Percentiles rank a stretch among this genome's conserved stretches.
Conservation (phyloP, 2,113 vertebrate genomes). For the Cottus gobio region DNA sequence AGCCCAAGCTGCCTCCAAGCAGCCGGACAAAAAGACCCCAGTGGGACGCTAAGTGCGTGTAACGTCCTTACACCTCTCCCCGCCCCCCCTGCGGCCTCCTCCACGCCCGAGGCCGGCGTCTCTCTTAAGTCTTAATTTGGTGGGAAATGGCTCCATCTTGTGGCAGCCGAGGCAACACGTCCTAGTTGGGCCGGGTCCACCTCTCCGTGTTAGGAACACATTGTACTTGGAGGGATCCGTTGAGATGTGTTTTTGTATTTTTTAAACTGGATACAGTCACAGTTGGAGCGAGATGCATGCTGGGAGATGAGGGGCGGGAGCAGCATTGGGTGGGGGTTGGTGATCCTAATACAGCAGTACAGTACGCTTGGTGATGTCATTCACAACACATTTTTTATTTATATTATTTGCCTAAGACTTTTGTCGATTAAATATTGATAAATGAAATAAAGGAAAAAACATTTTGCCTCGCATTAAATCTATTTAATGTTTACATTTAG, state of each 20-base stretch:
- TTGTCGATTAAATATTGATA: background rate
- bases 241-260: slow-evolving; percentile 39
- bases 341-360: slow-evolving; percentile 17
- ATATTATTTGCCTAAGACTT: background rate
- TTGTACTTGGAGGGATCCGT: slow-evolving; percentile 60
- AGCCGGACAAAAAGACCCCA: slow-evolving; percentile 73
- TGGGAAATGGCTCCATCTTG: slow-evolving; percentile 66
- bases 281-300: slow-evolving; percentile 48
- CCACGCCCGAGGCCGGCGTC: background rate
- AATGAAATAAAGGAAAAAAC: background rate
- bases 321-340: slow-evolving; percentile 12
- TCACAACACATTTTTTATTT: background rate
- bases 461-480: background rate
- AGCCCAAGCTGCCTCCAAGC: slow-evolving; percentile 58
- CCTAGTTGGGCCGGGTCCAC: background rate
- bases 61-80: slow-evolving; percentile 63
- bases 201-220: slow-evolving; percentile 46
- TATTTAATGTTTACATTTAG: background rate
- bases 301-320: slow-evolving; percentile 42
- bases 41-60: slow-evolving; percentile 60
- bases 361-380: background rate
- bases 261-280: slow-evolving; percentile 41
- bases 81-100: slow-evolving; percentile 16
- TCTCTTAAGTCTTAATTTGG: background rate
- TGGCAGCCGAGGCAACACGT: slow-evolving; percentile 18